Percentiles rank a stretch among this genome's conserved stretches.
phyloP scores from a whole-genome alignment of 2,888 invertebrate genomes.

The Melinaea menophilus region DNA sequence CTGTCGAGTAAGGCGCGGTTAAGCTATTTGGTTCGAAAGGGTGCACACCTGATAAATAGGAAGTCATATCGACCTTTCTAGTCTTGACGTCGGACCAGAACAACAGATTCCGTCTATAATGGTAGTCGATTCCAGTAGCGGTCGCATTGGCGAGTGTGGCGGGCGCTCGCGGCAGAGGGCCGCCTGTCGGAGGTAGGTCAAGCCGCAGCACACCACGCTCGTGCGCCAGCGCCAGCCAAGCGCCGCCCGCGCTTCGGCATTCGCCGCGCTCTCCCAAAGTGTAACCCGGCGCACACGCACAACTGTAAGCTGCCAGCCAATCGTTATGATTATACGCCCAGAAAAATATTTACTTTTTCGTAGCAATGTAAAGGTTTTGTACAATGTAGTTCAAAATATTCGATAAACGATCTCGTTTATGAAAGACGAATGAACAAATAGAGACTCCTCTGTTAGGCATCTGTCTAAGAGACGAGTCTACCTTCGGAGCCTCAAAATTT shows the following conservation, averaged over 20 bases:
- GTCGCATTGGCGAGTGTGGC: conserved; percentile 62
- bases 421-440: too few species aligned
- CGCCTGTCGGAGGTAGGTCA: conserved; percentile 83
- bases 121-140: conserved; percentile 87
- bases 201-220: conserved; percentile 81
- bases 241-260: conserved; percentile 78
- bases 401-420: too few species aligned
- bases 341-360: too few species aligned
- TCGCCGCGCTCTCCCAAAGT: conserved; percentile 76
- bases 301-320: conserved; percentile 80
- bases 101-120: conserved; percentile 85
- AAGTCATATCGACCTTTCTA: conserved; percentile 79
- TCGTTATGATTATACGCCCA: neutral
- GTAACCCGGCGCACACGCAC: conserved; percentile 90
- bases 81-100: conserved; percentile 96
- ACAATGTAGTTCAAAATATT: too few species aligned
- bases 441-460: too few species aligned
- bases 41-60: too few species aligned
- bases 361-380: too few species aligned
- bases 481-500: too few species aligned
- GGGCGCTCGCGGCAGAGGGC: conserved; percentile 88
- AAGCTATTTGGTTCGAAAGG: too few species aligned
- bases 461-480: too few species aligned
- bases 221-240: conserved; percentile 78
- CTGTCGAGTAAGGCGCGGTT: conserved; percentile 44